Percentiles rank a stretch among this genome's conserved stretches.
These are phyloP conservation scores for Rotaria macrura DNA, from an alignment of 2,888 invertebrate genomes.

Conservation along the genomic window DNA sequence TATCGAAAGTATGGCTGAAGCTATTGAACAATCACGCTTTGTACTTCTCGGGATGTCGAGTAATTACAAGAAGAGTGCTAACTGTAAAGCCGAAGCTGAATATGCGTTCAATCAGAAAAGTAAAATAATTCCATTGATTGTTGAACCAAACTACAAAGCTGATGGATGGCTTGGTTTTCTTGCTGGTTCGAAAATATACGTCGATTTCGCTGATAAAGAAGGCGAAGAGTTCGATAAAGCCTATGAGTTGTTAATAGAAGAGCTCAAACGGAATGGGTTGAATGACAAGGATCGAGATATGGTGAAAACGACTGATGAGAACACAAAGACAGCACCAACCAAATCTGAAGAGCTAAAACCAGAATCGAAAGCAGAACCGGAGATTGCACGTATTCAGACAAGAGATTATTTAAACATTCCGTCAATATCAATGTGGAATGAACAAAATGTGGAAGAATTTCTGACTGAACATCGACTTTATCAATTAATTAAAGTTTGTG, in stretches of 20 bases:
- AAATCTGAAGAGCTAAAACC: no score
- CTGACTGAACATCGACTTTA: background rate
- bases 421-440: background rate
- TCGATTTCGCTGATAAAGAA: background rate
- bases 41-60: conserved; percentile 15
- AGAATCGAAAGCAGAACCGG: no score
- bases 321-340: no score
- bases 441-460: background rate
- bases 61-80: background rate
- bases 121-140: background rate
- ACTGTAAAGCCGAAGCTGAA: conserved; percentile 20
- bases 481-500: background rate
- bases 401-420: background rate
- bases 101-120: background rate
- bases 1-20: conserved; percentile 2
- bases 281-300: background rate
- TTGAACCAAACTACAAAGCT: background rate
- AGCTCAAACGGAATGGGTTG: background rate
- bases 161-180: conserved; percentile 16
- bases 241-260: background rate
- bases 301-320: background rate
- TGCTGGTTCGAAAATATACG: conserved; percentile 7
- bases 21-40: background rate
- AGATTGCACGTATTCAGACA: background rate
- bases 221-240: background rate